Conservation (phyloP, 2,113 vertebrate genomes). For the Paraplagusia blochii region DNA sequence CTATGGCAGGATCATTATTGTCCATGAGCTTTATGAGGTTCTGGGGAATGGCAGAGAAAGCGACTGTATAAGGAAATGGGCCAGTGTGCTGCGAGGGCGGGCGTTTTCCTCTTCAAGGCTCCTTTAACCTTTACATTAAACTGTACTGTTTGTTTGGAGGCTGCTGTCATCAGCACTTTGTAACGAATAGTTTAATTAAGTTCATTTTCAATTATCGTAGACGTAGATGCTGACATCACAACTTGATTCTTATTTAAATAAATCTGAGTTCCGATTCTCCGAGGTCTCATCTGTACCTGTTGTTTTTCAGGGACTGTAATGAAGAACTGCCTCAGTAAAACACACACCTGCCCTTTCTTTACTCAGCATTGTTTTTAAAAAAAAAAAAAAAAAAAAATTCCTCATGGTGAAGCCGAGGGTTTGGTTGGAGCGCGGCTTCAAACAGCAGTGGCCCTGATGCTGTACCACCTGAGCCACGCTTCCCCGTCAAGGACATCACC, state of each 20-base stretch:
- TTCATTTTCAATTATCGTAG: conserved; percentile 63
- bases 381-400: no score
- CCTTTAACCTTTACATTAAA: conserved; percentile 64
- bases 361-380: not conserved
- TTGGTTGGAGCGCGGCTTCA: not conserved
- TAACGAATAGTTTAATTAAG: conserved; percentile 59
- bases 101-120: conserved; percentile 48
- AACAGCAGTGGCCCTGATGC: not conserved
- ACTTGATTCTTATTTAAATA: conserved; percentile 53
- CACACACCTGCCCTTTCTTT: not conserved
- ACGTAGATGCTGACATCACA: conserved; percentile 58
- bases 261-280: conserved; percentile 9
- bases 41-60: conserved; percentile 65
- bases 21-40: conserved; percentile 86
- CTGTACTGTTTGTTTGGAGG: conserved; percentile 67
- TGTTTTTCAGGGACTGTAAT: not conserved
- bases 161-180: conserved; percentile 44
- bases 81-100: conserved; percentile 30
- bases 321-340: not conserved
- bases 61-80: conserved; percentile 46
- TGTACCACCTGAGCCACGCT: not conserved
- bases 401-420: not conserved
- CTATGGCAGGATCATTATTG: conserved; percentile 89
- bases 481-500: not conserved
- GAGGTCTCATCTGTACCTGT: not conserved